Evolutionary conservation across 2,113 vertebrate genomes (phyloP).

Genomic region (Pimephales promelas): DNA sequence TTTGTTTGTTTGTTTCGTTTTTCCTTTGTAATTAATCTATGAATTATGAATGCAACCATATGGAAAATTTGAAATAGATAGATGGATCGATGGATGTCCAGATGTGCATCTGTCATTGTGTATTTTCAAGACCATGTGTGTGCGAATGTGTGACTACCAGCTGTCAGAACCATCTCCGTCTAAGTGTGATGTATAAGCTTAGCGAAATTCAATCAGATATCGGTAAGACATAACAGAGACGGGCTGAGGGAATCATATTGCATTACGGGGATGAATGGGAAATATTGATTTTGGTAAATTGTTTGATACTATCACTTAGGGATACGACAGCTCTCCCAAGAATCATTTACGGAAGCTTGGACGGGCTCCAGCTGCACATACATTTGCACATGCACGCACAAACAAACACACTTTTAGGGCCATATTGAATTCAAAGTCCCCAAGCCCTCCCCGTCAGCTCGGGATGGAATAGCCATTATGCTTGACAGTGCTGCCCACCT

Average conservation of each 20-base stretch:
- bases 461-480: slow-evolving; percentile 78
- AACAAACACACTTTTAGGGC: slow-evolving; percentile 63
- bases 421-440: slow-evolving; percentile 75
- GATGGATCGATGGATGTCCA: not conserved
- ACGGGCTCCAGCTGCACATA: slow-evolving; percentile 64
- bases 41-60: not conserved
- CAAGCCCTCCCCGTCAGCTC: slow-evolving; percentile 66
- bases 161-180: slow-evolving; percentile 40
- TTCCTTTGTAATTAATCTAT: not conserved
- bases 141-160: slow-evolving; percentile 14
- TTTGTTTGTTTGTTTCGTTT: not conserved
- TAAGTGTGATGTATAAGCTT: slow-evolving; percentile 50
- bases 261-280: slow-evolving; percentile 69
- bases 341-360: slow-evolving; percentile 64
- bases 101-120: slow-evolving; percentile 29
- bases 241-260: slow-evolving; percentile 58
- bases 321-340: slow-evolving; percentile 57
- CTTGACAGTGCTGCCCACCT: slow-evolving; percentile 74
- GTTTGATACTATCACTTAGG: slow-evolving; percentile 75
- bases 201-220: slow-evolving; percentile 55
- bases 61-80: not conserved
- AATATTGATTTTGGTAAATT: slow-evolving; percentile 73
- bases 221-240: slow-evolving; percentile 59
- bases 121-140: slow-evolving; percentile 25
- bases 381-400: slow-evolving; percentile 37